These are phyloP conservation scores for Chaenocephalus aceratus DNA, from an alignment of 2,113 vertebrate species.

Conservation along the genomic window DNA sequence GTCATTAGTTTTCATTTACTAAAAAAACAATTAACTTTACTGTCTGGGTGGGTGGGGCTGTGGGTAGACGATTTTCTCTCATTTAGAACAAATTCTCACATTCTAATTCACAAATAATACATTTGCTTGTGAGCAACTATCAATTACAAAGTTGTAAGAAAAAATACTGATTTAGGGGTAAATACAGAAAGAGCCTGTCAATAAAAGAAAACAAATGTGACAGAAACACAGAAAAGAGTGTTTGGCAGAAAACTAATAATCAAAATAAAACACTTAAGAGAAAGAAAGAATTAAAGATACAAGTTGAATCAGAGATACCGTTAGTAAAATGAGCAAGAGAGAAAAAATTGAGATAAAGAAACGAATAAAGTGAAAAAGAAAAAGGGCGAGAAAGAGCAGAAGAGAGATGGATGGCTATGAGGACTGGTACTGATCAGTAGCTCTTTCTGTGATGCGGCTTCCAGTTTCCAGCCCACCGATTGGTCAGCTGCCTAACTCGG, in stretches of 20 bases:
- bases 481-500: constrained; percentile 83
- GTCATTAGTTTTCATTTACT: background rate
- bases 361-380: constrained; percentile 42
- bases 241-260: background rate
- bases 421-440: constrained; percentile 83
- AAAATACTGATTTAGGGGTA: background rate
- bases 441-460: constrained; percentile 83
- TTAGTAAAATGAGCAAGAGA: constrained; percentile 6
- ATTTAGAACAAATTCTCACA: background rate
- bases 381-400: constrained; percentile 56
- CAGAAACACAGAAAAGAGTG: background rate
- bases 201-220: background rate
- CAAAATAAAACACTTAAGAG: background rate
- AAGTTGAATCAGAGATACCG: constrained; percentile 3
- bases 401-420: constrained; percentile 68
- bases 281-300: background rate
- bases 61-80: background rate
- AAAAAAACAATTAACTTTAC: constrained; percentile 1
- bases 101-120: constrained; percentile 23
- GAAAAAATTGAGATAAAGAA: constrained; percentile 39
- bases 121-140: background rate
- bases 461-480: constrained; percentile 80
- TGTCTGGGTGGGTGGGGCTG: constrained; percentile 2
- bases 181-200: background rate
- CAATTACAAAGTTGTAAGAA: background rate